Conservation (phyloP, 2,113 vertebrate genomes). For the Brachyhypopomus occidentalis region DNA sequence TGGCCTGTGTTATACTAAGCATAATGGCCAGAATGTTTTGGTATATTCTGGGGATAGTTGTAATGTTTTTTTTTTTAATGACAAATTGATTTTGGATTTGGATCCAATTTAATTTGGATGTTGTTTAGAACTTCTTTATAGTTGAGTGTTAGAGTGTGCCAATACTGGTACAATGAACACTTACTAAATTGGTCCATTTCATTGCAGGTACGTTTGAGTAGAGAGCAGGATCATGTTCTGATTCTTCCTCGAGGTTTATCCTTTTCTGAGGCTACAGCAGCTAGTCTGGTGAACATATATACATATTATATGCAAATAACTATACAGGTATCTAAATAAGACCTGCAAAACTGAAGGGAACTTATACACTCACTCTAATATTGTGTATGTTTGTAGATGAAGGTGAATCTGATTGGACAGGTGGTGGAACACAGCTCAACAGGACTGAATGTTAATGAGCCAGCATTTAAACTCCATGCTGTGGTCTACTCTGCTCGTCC, state of each 20-base stretch:
- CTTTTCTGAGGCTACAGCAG: slow-evolving; percentile 91
- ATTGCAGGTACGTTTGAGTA: slow-evolving; percentile 87
- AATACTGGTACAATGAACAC: background rate
- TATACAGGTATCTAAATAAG: background rate
- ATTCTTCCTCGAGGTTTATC: slow-evolving; percentile 91
- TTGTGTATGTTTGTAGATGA: slow-evolving; percentile 76
- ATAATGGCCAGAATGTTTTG: too few relatives aligned
- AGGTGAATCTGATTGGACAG: slow-evolving; percentile 93
- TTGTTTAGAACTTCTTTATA: too few relatives aligned
- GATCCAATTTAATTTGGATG: too few relatives aligned
- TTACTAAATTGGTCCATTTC: background rate
- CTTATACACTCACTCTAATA: background rate
- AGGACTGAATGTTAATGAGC: slow-evolving; percentile 81
- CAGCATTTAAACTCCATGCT: slow-evolving; percentile 89
- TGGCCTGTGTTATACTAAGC: too few relatives aligned
- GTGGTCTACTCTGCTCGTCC: slow-evolving; percentile 92
- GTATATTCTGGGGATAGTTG: too few relatives aligned
- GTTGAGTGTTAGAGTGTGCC: too few relatives aligned
- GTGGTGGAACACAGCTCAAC: slow-evolving; percentile 92
- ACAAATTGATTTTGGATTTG: too few relatives aligned
- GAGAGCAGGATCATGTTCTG: slow-evolving; percentile 93
- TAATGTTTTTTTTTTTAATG: too few relatives aligned
- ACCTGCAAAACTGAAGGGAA: background rate
- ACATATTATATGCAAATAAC: background rate
- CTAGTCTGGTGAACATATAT: slow-evolving; percentile 84